Evolutionary conservation across 2,888 invertebrate genomes (phyloP).

Genomic region (Deroplatys truncata): DNA sequence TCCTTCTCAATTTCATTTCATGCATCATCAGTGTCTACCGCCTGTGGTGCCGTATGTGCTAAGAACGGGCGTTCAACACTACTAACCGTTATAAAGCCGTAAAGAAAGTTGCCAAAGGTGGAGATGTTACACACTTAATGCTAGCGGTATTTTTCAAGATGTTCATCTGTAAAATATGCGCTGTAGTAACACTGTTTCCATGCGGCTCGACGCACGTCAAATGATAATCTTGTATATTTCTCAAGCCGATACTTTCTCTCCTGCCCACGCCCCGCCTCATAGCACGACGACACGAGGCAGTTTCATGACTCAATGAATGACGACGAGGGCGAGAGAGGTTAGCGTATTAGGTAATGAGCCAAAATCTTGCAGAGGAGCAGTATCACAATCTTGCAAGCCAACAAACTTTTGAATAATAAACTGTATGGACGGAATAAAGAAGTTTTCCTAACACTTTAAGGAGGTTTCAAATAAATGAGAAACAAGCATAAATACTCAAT

Average conservation of each 20-base stretch:
- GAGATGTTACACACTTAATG: not conserved
- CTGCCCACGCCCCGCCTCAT: not conserved
- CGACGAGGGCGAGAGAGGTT: too few species aligned
- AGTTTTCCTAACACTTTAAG: too few species aligned
- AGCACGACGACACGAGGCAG: not conserved
- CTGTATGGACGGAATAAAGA: too few species aligned
- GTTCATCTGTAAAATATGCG: not conserved
- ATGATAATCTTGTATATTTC: not conserved
- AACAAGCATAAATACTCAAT: too few species aligned
- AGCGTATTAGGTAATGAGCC: not conserved
- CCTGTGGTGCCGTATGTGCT: not conserved
- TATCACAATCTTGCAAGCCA: too few species aligned
- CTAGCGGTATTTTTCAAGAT: not conserved
- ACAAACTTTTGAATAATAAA: too few species aligned
- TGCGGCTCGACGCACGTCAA: not conserved
- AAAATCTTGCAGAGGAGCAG: not conserved
- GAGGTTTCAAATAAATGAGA: too few species aligned
- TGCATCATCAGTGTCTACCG: not conserved
- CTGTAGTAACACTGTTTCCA: not conserved
- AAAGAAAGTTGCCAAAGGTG: not conserved
- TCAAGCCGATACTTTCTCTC: not conserved
- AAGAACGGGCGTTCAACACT: too few species aligned
- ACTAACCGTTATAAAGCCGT: not conserved
- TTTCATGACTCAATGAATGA: not conserved
- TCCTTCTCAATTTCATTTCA: not conserved